A percentile compares a stretch with the other conserved stretches of the same genome.
These are phyloP conservation scores for Arge pagana DNA, from an alignment of 2,888 invertebrate species.

Conservation along the genomic window DNA sequence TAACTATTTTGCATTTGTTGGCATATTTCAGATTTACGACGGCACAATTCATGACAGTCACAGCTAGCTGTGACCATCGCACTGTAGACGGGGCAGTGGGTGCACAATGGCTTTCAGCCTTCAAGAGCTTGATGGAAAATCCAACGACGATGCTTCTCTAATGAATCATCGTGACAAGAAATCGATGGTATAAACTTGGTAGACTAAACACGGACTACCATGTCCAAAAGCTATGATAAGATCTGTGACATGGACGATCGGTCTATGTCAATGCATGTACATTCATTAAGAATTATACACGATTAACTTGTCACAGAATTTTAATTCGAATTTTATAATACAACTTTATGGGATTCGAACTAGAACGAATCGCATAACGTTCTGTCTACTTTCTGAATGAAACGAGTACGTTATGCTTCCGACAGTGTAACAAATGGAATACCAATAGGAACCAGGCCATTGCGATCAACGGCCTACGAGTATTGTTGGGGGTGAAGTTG, in stretches of 20 bases:
- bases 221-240: neutral
- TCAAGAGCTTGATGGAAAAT: slow-evolving; percentile 87
- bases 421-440: slow-evolving; percentile 2
- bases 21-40: slow-evolving; percentile 67
- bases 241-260: slow-evolving; percentile 2
- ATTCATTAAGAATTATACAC: slow-evolving; percentile 13
- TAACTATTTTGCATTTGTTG: neutral
- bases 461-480: too few species aligned
- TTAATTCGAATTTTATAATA: slow-evolving; percentile 11
- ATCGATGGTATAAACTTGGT: slow-evolving; percentile 17
- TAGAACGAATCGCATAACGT: neutral
- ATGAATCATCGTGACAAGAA: slow-evolving; percentile 24
- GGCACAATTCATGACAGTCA: slow-evolving; percentile 83
- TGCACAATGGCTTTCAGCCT: slow-evolving; percentile 91
- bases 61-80: slow-evolving; percentile 95
- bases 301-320: slow-evolving; percentile 4
- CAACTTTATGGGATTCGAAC: neutral
- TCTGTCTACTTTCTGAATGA: neutral
- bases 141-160: slow-evolving; percentile 94
- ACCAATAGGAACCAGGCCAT: too few species aligned
- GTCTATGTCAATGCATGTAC: slow-evolving; percentile 19
- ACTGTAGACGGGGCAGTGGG: slow-evolving; percentile 98
- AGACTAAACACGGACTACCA: slow-evolving; percentile 12
- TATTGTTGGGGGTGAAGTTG: too few species aligned
- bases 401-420: neutral